Conservation (phyloP, 2,888 invertebrate species). For the Amblyjoppa fuscipennis region DNA sequence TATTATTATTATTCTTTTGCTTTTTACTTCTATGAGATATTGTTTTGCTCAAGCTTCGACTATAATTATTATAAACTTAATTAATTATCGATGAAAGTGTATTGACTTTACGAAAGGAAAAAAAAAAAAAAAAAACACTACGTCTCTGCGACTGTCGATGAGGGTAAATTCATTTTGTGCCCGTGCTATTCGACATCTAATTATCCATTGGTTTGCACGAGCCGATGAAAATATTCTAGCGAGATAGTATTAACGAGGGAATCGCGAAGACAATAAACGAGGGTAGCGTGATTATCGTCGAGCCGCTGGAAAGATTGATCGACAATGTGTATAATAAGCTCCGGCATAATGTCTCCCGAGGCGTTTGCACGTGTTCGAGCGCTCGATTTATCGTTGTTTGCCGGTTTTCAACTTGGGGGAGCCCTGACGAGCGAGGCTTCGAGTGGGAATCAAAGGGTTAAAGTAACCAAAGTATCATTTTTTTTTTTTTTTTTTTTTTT, state of each 20-base stretch:
- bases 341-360: conserved; percentile 67
- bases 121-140: not conserved
- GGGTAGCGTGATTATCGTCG: conserved; percentile 64
- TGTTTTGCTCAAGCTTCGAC: not conserved
- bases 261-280: conserved; percentile 65
- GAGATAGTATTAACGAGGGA: conserved; percentile 68
- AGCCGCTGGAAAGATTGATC: conserved; percentile 75
- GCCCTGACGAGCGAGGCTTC: conserved; percentile 19
- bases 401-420: conserved; percentile 31
- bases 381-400: conserved; percentile 70
- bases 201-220: conserved; percentile 13
- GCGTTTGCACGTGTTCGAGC: conserved; percentile 75
- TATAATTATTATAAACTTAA: not conserved
- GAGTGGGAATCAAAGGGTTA: conserved; percentile 57
- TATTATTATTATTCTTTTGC: not conserved
- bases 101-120: not conserved
- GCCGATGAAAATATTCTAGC: conserved; percentile 11
- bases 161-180: conserved; percentile 15
- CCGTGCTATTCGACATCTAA: conserved; percentile 15
- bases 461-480: not conserved
- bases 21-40: conserved; percentile 9
- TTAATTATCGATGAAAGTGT: conserved; percentile 22
- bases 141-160: not conserved
- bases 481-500: not conserved
- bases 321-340: conserved; percentile 70